A percentile compares a stretch with the other conserved stretches of the same genome.
These are phyloP conservation scores for Penaeus japonicus DNA, from an alignment of 1,140 invertebrate genomes.

Conservation along the genomic window DNA sequence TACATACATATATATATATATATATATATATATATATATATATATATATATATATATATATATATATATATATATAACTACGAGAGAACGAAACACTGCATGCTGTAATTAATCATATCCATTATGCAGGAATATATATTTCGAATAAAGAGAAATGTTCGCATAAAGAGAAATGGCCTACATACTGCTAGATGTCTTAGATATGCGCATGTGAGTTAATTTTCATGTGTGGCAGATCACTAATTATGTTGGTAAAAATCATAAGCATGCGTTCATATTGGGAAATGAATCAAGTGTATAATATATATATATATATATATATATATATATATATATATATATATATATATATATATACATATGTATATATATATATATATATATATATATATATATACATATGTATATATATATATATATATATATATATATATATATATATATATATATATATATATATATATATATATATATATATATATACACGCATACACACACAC, in stretches of 20 bases:
- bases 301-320: background rate
- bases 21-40: conserved; percentile 6
- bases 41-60: conserved; percentile 6
- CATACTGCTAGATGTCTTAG: too few relatives aligned
- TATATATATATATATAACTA: background rate
- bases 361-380: background rate
- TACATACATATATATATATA: background rate
- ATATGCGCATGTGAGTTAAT: too few relatives aligned
- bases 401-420: background rate
- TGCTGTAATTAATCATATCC: background rate
- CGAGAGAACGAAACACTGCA: background rate
- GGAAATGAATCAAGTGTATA: too few relatives aligned
- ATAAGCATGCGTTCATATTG: too few relatives aligned
- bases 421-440: background rate
- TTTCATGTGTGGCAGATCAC: too few relatives aligned
- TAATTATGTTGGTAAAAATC: too few relatives aligned
- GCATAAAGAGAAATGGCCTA: too few relatives aligned
- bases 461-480: conserved; percentile 11
- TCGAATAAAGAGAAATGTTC: too few relatives aligned
- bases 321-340: background rate
- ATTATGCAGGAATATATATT: background rate
- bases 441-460: background rate
- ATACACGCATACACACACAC: background rate
- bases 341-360: background rate
- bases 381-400: background rate